Evolutionary conservation across 1,140 invertebrate species (phyloP), one percentile per base, ranked within the genome.

Genomic region (Himalopsyche phryganea): DNA sequence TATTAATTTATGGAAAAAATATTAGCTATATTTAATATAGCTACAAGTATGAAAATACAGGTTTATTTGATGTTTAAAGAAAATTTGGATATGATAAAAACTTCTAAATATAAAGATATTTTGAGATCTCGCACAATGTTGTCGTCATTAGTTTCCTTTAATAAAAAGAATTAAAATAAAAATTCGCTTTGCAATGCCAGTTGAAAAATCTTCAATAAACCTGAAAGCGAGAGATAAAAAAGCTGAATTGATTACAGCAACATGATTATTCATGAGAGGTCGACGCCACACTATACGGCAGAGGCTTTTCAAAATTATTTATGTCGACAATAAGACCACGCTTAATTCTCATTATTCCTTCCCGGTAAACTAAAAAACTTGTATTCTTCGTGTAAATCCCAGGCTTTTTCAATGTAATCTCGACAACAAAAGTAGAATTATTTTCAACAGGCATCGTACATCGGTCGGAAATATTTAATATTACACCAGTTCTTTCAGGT

Each of bases 361-460:
- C 20, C 4, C 49, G 15, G 11, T 23, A 17, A 10, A 50, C 5
- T 1, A 19, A 38, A 50, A 40, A 50, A 11, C 40, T 50, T 13
- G 49, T 40, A 20, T 50, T 50, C 20, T 50, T 50, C 15, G n/a
- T 40, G 40, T 50, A 50, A 7, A 41, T 6, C 19, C 49, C 49
- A 13, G 35, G 23, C 19, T 40, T 50, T 0, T 50, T 18, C 11
- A 50, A 41, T 11, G 14, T 17, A 7, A 50, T n/a, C 17, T 50
- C 19, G 1, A 50, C 20, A n/a, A 20, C 14, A 17, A 50, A n/a
- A 13, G 19, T 14, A 13, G 15, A 13, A 41, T 41, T 14, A 5
- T 23, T 15, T 7, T 0, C 10, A 7, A 50, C 6, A 2, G 19
- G 14, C 1, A 50, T 18, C 13, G 36, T 38, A 11, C 36, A 17